These are phyloP conservation scores for Pristionchus japonicus DNA, from an alignment of 2,888 invertebrate species.

Conservation along the genomic window DNA sequence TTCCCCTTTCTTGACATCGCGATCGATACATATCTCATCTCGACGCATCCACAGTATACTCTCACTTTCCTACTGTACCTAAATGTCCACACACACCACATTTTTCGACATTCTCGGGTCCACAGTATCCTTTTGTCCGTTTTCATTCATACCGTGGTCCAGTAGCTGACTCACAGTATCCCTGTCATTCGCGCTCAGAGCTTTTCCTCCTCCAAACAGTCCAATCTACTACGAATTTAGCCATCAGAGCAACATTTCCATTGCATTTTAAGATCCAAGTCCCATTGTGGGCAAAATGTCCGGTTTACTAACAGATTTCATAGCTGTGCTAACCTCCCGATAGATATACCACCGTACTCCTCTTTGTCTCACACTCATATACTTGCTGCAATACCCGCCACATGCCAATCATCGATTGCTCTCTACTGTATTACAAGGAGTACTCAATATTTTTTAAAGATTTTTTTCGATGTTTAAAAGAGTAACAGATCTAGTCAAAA, in stretches of 20 bases:
- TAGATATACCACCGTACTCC: background rate
- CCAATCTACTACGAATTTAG: slow-evolving; percentile 31
- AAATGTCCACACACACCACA: background rate
- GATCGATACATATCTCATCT: slow-evolving; percentile 11
- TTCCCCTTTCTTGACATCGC: background rate
- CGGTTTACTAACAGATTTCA: slow-evolving; percentile 16
- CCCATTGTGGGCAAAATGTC: slow-evolving; percentile 11
- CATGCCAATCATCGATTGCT: background rate
- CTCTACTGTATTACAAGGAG: background rate
- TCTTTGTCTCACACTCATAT: background rate
- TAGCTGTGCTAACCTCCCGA: slow-evolving; percentile 37
- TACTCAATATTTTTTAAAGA: too few relatives aligned
- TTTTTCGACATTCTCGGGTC: background rate
- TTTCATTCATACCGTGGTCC: background rate
- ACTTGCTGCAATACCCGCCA: slow-evolving; percentile 18
- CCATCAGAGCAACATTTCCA: slow-evolving; percentile 10
- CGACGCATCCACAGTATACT: background rate
- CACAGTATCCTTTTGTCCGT: slow-evolving; percentile 3
- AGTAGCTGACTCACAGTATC: background rate
- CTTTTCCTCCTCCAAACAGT: slow-evolving; percentile 7
- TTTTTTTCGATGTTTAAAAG: slow-evolving; percentile 1
- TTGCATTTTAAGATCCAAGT: slow-evolving; percentile 6
- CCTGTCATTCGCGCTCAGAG: slow-evolving; percentile 18
- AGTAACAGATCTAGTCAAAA: slow-evolving; percentile 2
- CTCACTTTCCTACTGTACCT: slow-evolving; percentile 13